These are phyloP conservation scores for Conus canariensis DNA, from an alignment of 2,888 invertebrate genomes.

Conservation along the genomic window DNA sequence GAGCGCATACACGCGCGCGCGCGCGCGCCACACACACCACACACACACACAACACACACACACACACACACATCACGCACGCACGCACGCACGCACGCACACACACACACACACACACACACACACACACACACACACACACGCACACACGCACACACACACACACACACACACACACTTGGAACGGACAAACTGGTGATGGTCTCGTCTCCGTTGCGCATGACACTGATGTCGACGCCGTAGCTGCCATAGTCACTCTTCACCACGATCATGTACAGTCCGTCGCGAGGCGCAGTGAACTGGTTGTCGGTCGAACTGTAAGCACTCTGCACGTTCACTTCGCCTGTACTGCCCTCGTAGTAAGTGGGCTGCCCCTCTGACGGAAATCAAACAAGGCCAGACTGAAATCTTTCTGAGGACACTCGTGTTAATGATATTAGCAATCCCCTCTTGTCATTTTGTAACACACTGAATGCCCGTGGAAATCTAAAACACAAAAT, in stretches of 20 bases:
- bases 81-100: neutral
- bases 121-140: neutral
- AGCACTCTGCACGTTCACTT: neutral
- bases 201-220: neutral
- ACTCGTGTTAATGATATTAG: too few relatives aligned
- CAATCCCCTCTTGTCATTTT: too few relatives aligned
- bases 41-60: too few relatives aligned
- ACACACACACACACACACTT: neutral
- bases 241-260: neutral
- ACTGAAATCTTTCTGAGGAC: too few relatives aligned
- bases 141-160: neutral
- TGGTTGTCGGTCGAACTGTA: neutral
- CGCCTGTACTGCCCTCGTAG: neutral
- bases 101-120: constrained; percentile 9
- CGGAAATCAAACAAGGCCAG: neutral
- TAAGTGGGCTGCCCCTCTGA: neutral
- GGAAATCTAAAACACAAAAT: too few relatives aligned
- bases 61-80: too few relatives aligned
- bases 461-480: too few relatives aligned
- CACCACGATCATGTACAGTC: neutral
- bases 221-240: neutral
- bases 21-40: too few relatives aligned
- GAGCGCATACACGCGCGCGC: neutral
- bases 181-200: neutral
- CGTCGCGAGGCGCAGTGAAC: neutral